These are phyloP conservation scores for Leptinotarsa texana DNA, from an alignment of 1,140 invertebrate genomes.

Conservation along the genomic window DNA sequence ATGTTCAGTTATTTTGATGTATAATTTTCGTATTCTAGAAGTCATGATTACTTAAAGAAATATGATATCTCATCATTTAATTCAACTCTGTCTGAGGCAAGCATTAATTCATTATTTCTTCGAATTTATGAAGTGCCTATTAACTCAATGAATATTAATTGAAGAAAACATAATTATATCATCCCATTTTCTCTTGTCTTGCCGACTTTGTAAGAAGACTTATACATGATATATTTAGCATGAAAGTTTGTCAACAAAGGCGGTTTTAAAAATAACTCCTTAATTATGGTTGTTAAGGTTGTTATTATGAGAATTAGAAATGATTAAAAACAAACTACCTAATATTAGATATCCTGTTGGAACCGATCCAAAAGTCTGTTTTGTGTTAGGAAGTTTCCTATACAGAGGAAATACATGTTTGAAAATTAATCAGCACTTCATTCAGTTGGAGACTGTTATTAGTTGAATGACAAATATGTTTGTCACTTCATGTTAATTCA, in stretches of 20 bases:
- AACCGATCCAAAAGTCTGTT: conserved; percentile 43
- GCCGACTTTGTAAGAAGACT: not conserved
- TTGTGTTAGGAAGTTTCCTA: conserved; percentile 48
- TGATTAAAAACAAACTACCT: conserved; percentile 45
- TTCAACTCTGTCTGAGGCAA: too few species aligned
- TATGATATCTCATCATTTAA: too few species aligned
- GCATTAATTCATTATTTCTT: too few species aligned
- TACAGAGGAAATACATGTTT: conserved; percentile 46
- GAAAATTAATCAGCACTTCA: conserved; percentile 49
- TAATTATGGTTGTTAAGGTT: conserved; percentile 37
- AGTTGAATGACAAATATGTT: conserved; percentile 31
- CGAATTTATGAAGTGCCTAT: too few species aligned
- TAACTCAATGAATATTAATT: not conserved
- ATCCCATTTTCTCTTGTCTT: not conserved
- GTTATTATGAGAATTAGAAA: conserved; percentile 38
- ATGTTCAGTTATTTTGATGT: too few species aligned
- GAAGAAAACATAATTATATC: not conserved
- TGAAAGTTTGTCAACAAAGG: conserved; percentile 19
- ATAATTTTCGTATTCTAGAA: too few species aligned
- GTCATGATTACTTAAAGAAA: too few species aligned
- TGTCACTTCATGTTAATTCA: conserved; percentile 33
- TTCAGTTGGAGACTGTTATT: conserved; percentile 33
- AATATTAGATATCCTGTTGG: conserved; percentile 56
- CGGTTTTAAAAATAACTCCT: conserved; percentile 29
- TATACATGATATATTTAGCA: not conserved